These are phyloP conservation scores for Neomicropteryx cornuta DNA, from an alignment of 1,140 invertebrate species.

Conservation along the genomic window DNA sequence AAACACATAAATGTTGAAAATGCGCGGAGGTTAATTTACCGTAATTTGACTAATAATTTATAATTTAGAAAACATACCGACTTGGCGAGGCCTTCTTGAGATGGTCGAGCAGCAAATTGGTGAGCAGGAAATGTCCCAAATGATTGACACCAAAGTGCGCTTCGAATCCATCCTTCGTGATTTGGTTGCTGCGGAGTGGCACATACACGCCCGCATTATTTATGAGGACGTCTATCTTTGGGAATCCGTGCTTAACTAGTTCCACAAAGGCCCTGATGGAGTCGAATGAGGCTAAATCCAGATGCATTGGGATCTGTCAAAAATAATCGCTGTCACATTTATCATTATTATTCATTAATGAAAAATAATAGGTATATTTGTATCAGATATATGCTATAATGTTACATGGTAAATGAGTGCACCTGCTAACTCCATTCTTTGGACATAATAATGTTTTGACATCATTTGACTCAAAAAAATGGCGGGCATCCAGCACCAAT, in stretches of 20 bases:
- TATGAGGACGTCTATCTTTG: conserved; percentile 68
- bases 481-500: no score
- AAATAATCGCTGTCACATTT: no score
- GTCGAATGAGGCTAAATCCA: conserved; percentile 58
- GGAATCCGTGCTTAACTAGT: conserved; percentile 42
- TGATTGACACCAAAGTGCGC: conserved; percentile 68
- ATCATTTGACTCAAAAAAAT: no score
- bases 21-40: no score
- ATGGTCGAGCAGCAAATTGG: conserved; percentile 56
- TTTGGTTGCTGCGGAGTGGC: conserved; percentile 37
- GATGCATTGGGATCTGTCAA: conserved; percentile 53
- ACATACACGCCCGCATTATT: conserved; percentile 83
- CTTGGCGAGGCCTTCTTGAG: conserved; percentile 42
- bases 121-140: conserved; percentile 77
- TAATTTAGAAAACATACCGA: conserved; percentile 31
- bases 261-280: conserved; percentile 61
- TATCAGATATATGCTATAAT: no score
- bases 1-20: no score
- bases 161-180: conserved; percentile 71
- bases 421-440: no score
- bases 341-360: no score
- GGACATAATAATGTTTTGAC: no score
- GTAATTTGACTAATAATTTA: no score
- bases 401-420: no score
- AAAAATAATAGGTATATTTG: no score